Conservation (phyloP, 2,113 vertebrate species). For the Damaliscus lunatus region DNA sequence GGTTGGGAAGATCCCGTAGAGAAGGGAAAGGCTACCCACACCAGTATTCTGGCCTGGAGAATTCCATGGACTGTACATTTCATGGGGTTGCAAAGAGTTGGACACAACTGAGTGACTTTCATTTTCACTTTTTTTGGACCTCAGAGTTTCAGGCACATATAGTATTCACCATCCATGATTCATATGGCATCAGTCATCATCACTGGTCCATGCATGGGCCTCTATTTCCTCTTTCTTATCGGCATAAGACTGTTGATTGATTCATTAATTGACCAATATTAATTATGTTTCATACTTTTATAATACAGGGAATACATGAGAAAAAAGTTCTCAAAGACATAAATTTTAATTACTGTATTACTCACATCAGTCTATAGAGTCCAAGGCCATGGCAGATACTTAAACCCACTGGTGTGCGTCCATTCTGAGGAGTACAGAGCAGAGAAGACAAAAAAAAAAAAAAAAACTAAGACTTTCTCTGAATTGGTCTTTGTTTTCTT, state of each 20-base stretch:
- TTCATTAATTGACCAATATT: neutral
- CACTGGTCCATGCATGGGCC: neutral
- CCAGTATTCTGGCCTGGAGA: neutral
- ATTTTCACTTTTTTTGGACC: neutral
- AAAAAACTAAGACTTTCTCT: neutral
- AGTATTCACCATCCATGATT: neutral
- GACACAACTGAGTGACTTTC: neutral
- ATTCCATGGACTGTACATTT: neutral
- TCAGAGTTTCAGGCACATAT: neutral
- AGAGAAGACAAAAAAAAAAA: neutral
- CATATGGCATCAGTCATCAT: neutral
- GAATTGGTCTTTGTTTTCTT: neutral
- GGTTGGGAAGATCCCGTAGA: neutral
- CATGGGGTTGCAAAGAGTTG: neutral
- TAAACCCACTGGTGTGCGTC: fast-evolving
- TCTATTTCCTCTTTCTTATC: neutral
- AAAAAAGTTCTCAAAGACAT: neutral
- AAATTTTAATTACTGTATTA: neutral
- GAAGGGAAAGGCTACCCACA: neutral
- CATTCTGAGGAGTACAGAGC: neutral
- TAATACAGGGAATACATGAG: neutral
- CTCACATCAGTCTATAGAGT: neutral
- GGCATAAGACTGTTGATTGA: neutral
- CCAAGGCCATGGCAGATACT: fast-evolving
- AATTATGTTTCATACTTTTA: neutral